phyloP scores from a whole-genome alignment of 2,888 invertebrate genomes.

The Heteropelma amictum region DNA sequence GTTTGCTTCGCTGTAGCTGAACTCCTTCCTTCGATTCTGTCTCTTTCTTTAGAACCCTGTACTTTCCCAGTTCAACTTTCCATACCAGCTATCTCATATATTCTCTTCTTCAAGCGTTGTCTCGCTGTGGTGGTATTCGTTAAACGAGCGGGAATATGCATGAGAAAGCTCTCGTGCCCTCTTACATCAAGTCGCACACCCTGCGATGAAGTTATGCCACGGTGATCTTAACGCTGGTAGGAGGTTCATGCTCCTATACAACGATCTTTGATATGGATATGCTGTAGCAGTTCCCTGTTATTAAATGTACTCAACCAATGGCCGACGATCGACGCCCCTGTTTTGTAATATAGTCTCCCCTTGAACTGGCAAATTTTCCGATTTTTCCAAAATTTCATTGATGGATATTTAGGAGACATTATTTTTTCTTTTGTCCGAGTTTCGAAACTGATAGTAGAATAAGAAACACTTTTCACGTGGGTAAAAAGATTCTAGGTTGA shows the following conservation, averaged over 20 bases:
- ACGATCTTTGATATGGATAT: conserved; percentile 69
- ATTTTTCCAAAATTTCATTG: too few relatives aligned
- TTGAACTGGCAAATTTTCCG: too few relatives aligned
- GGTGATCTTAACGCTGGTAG: conserved; percentile 72
- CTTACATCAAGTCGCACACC: conserved; percentile 25
- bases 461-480: too few relatives aligned
- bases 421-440: too few relatives aligned
- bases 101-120: conserved; percentile 55
- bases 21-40: conserved; percentile 42
- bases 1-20: conserved; percentile 54
- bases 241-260: conserved; percentile 41
- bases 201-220: conserved; percentile 69
- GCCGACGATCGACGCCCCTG: too few relatives aligned
- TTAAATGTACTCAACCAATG: too few relatives aligned
- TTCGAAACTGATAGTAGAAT: too few relatives aligned
- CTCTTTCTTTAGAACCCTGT: conserved; percentile 54
- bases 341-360: too few relatives aligned
- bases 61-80: conserved; percentile 56
- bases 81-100: conserved; percentile 1
- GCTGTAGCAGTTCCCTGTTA: conserved; percentile 47
- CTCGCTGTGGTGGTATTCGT: conserved; percentile 60
- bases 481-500: too few relatives aligned
- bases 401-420: too few relatives aligned
- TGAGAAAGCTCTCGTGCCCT: conserved; percentile 65
- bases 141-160: conserved; percentile 74